These are phyloP conservation scores for Melipona quadrifasciata DNA, from an alignment of 1,140 invertebrate genomes.

Conservation along the genomic window DNA sequence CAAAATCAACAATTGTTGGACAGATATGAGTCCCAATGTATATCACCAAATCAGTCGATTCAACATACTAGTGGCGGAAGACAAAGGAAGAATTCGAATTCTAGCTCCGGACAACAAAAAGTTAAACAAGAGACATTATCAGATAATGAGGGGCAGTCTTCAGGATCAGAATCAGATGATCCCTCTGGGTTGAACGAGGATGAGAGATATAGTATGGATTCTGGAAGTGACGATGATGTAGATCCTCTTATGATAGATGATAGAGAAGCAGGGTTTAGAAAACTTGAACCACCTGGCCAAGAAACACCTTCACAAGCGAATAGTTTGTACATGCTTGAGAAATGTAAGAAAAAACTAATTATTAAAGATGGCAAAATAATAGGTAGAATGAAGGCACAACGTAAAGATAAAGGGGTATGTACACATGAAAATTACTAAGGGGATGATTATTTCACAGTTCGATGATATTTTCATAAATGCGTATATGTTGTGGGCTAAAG, in stretches of 20 bases:
- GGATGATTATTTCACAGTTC: conserved; percentile 46
- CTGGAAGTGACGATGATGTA: conserved; percentile 79
- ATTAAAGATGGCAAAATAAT: conserved; percentile 89
- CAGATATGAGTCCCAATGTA: conserved; percentile 70
- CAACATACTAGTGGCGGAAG: conserved; percentile 34
- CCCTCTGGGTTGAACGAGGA: conserved; percentile 82
- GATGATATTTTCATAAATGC: conserved; percentile 85
- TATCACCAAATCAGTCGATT: conserved; percentile 46
- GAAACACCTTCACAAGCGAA: conserved; percentile 83
- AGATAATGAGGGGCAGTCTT: conserved; percentile 81
- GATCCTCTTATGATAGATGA: conserved; percentile 80
- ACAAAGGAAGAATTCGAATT: conserved; percentile 74
- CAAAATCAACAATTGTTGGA: conserved; percentile 78
- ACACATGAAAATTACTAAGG: conserved; percentile 45
- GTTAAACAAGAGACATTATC: conserved; percentile 74
- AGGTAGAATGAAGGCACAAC: conserved; percentile 86
- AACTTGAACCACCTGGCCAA: conserved; percentile 82
- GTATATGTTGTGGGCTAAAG: conserved; percentile 95
- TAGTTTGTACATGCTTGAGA: conserved; percentile 90
- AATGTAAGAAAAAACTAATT: conserved; percentile 88
- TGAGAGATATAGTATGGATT: conserved; percentile 80
- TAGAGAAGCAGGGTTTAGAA: conserved; percentile 80
- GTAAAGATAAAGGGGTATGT: conserved; percentile 89
- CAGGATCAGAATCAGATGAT: conserved; percentile 83
- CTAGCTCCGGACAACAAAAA: conserved; percentile 65